These are phyloP conservation scores for Platygyra sinensis DNA, from an alignment of 64 coral and sea anemone species.

Conservation along the genomic window DNA sequence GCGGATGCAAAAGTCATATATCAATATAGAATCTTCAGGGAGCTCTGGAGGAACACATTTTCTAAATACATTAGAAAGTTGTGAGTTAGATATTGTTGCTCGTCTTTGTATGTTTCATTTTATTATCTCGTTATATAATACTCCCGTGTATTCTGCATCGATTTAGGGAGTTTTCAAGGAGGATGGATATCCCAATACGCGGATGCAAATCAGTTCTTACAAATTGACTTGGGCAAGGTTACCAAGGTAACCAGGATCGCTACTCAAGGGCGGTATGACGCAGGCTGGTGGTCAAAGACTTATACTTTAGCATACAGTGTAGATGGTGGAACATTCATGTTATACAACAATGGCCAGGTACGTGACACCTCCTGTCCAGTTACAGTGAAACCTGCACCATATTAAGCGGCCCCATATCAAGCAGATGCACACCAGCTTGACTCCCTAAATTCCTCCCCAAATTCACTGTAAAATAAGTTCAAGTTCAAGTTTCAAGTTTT, in stretches of 20 bases:
- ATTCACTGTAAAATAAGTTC: too few species aligned
- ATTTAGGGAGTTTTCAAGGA: neutral
- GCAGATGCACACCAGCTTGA: too few species aligned
- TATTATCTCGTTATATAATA: neutral
- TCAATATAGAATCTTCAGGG: too few species aligned
- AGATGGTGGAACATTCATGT: slow-evolving; percentile 7
- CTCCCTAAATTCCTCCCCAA: too few species aligned
- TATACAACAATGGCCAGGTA: slow-evolving; percentile 38
- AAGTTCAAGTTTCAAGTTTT: too few species aligned
- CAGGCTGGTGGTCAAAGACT: slow-evolving; percentile 31
- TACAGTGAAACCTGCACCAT: too few species aligned
- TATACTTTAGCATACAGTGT: slow-evolving; percentile 31
- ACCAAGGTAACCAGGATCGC: slow-evolving; percentile 37
- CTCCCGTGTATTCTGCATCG: neutral
- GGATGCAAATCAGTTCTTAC: slow-evolving; percentile 13
- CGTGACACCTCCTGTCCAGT: neutral
- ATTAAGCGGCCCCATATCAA: too few species aligned
- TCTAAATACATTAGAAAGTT: too few species aligned
- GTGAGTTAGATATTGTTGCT: too few species aligned
- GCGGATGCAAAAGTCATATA: too few species aligned
- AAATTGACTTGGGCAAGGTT: slow-evolving; percentile 36
- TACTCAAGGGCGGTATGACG: slow-evolving; percentile 11
- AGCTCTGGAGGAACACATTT: too few species aligned
- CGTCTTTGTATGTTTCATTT: too few species aligned
- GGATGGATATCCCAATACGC: slow-evolving; percentile 4